A percentile compares a stretch with the other conserved stretches of the same genome.
These are phyloP conservation scores for Mungos mungo DNA, from an alignment of 2,113 vertebrate genomes.

Conservation along the genomic window DNA sequence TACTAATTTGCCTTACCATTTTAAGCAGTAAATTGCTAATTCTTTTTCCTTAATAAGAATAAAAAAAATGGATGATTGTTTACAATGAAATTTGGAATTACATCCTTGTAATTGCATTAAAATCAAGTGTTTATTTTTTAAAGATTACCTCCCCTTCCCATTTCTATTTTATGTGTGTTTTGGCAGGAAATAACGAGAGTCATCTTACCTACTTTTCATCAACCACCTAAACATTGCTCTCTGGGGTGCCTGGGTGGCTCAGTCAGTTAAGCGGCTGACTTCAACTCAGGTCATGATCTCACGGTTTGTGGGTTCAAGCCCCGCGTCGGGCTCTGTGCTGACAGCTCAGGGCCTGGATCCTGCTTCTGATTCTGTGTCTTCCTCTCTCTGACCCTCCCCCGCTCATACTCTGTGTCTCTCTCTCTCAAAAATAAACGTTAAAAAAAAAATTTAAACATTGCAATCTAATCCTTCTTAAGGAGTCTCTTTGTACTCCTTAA, in stretches of 20 bases:
- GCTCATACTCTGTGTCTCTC: too few species aligned
- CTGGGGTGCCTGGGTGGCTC: neutral
- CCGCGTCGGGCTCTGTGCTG: too few species aligned
- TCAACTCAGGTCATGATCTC: too few species aligned
- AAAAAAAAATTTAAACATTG: neutral
- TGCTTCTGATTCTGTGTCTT: too few species aligned
- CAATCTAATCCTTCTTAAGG: neutral
- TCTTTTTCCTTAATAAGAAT: neutral
- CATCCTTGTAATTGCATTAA: neutral
- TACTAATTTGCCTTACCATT: neutral
- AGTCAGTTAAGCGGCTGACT: too few species aligned
- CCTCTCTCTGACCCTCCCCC: too few species aligned
- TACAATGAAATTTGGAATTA: neutral
- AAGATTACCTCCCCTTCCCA: neutral
- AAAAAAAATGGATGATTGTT: neutral
- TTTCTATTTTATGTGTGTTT: neutral
- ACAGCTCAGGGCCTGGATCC: too few species aligned
- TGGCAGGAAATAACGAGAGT: neutral
- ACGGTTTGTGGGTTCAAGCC: too few species aligned
- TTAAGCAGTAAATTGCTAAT: neutral
- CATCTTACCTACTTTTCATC: neutral
- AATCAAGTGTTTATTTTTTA: neutral
- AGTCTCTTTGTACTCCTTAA: neutral
- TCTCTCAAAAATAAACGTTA: too few species aligned
- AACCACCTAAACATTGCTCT: neutral